Percentiles rank a stretch among this genome's conserved stretches.
These are phyloP conservation scores for Listronotus oregonensis DNA, from an alignment of 1,140 invertebrate genomes.

Conservation along the genomic window DNA sequence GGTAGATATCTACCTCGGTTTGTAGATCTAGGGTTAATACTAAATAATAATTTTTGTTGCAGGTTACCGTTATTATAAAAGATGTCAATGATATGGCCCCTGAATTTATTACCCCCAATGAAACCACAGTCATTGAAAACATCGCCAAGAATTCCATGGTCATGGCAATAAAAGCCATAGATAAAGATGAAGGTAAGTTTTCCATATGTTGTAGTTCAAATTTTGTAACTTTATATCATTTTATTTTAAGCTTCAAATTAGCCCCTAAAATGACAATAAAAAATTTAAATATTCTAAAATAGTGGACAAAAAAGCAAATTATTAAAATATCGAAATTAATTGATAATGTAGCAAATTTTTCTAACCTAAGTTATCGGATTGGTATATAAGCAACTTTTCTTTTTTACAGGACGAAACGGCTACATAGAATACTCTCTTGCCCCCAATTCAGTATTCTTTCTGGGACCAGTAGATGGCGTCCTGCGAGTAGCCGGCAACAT, in stretches of 20 bases:
- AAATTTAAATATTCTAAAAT: no score
- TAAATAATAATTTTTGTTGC: slow-evolving; percentile 46
- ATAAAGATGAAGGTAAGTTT: slow-evolving; percentile 81
- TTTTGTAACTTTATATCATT: no score
- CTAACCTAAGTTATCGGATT: no score
- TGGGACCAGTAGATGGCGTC: slow-evolving; percentile 87
- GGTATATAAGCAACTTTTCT: no score
- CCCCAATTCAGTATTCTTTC: slow-evolving; percentile 71
- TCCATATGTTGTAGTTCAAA: no score
- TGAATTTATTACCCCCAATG: slow-evolving; percentile 82
- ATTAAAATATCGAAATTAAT: no score
- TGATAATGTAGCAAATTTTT: no score
- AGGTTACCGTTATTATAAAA: slow-evolving; percentile 86
- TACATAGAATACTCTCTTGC: slow-evolving; percentile 86
- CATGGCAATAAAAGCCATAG: slow-evolving; percentile 87
- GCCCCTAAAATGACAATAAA: no score
- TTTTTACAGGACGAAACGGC: slow-evolving; percentile 69
- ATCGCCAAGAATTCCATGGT: slow-evolving; percentile 87
- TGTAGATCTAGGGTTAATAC: no score
- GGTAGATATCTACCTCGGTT: no score
- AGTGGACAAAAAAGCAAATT: no score
- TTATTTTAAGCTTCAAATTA: no score
- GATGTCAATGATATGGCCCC: slow-evolving; percentile 96
- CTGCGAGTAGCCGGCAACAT: slow-evolving; percentile 79
- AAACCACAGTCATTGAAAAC: slow-evolving; percentile 82